phyloP scores from a whole-genome alignment of 2,797 vertebrate genomes.

The Tadarida brasiliensis region DNA sequence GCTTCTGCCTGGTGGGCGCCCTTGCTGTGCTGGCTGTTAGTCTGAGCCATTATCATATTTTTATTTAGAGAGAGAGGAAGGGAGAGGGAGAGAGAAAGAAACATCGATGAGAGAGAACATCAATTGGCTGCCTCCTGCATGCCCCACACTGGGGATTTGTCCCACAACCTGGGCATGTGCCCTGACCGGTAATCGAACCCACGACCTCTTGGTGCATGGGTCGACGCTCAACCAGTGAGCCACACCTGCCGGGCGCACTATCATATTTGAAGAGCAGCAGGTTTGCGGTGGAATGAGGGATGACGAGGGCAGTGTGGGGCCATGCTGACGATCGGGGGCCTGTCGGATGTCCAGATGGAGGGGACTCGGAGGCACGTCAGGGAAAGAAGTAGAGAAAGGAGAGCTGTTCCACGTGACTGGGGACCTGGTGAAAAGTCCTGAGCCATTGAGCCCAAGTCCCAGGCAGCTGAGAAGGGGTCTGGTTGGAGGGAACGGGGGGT shows the following conservation, averaged over 20 bases:
- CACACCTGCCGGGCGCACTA: too few species aligned
- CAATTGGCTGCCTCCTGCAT: too few species aligned
- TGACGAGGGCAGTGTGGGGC: background rate
- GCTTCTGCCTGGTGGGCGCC: accelerated
- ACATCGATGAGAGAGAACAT: too few species aligned
- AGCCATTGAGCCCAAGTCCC: background rate
- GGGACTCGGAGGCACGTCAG: background rate
- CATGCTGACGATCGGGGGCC: background rate
- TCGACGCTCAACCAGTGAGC: too few species aligned
- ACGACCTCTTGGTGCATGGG: too few species aligned
- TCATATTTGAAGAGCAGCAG: background rate
- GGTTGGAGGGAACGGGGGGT: background rate
- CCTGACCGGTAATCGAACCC: too few species aligned
- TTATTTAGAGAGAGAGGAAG: too few species aligned
- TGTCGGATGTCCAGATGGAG: background rate
- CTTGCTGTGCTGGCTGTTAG: accelerated
- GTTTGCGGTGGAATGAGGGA: background rate
- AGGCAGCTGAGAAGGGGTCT: background rate
- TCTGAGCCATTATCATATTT: background rate
- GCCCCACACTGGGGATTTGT: too few species aligned
- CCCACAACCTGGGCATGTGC: too few species aligned
- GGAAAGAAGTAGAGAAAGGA: background rate
- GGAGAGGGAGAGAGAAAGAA: too few species aligned
- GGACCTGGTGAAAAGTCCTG: background rate
- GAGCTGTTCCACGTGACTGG: background rate